phyloP scores from a whole-genome alignment of 2,888 invertebrate species.

The Mechanitis mazaeus region DNA sequence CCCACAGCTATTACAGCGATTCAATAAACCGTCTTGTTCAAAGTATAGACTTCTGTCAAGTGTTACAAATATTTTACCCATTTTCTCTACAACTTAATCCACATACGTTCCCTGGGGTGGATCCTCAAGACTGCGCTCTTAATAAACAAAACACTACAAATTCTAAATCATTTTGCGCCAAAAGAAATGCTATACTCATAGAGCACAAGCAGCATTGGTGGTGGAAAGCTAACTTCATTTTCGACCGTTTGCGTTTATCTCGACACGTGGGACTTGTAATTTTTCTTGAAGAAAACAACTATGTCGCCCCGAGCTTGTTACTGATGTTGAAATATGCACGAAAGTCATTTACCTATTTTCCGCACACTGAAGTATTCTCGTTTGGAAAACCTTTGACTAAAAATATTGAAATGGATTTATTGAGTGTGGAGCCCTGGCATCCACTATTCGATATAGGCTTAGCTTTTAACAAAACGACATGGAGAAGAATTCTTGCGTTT shows the following conservation, averaged over 20 bases:
- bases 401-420: slow-evolving; percentile 32
- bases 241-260: slow-evolving; percentile 35
- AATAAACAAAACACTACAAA: not conserved
- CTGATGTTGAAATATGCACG: slow-evolving; percentile 38
- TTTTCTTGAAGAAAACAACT: slow-evolving; percentile 45
- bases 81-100: slow-evolving; percentile 46
- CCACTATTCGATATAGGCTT: slow-evolving; percentile 43
- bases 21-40: slow-evolving; percentile 36
- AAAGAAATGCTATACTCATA: slow-evolving; percentile 36
- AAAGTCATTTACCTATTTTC: slow-evolving; percentile 32
- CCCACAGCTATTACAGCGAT: slow-evolving; percentile 45
- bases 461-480: slow-evolving; percentile 44
- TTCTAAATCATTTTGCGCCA: slow-evolving; percentile 22
- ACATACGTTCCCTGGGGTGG: slow-evolving; percentile 39
- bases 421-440: slow-evolving; percentile 44
- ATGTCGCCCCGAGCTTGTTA: slow-evolving; percentile 46
- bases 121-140: slow-evolving; percentile 34
- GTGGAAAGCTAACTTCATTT: slow-evolving; percentile 50
- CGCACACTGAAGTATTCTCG: slow-evolving; percentile 37
- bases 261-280: slow-evolving; percentile 35
- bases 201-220: slow-evolving; percentile 55
- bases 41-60: slow-evolving; percentile 44
- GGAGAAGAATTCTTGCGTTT: slow-evolving; percentile 36
- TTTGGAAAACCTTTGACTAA: slow-evolving; percentile 37
- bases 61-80: slow-evolving; percentile 50